A percentile compares a stretch with the other conserved stretches of the same genome.
phyloP scores from a whole-genome alignment of 2,113 vertebrate genomes.

The Alligator sinensis region DNA sequence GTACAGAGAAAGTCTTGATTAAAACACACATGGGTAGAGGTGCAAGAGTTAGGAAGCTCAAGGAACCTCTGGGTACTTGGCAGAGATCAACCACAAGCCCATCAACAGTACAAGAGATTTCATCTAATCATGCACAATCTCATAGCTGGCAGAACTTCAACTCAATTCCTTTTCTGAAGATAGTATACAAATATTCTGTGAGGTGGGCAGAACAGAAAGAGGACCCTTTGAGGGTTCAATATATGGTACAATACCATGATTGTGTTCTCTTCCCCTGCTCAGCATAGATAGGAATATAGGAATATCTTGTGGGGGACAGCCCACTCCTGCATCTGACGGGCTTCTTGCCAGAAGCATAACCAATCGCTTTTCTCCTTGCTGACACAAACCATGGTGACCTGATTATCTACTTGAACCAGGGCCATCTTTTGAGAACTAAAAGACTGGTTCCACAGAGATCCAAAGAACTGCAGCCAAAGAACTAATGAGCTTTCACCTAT shows the following conservation, averaged over 20 bases:
- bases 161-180: slow-evolving; percentile 60
- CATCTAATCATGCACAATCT: slow-evolving; percentile 53
- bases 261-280: slow-evolving; percentile 61
- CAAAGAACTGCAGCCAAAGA: no score
- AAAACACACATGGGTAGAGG: background rate
- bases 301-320: slow-evolving; percentile 59
- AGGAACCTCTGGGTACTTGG: slow-evolving; percentile 36
- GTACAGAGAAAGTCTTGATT: background rate
- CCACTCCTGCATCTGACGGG: slow-evolving; percentile 38
- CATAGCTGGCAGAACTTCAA: slow-evolving; percentile 60
- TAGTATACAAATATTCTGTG: slow-evolving; percentile 67
- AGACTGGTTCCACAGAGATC: background rate
- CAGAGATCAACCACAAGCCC: background rate
- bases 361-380: background rate
- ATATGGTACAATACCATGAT: slow-evolving; percentile 58
- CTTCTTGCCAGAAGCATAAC: slow-evolving; percentile 29
- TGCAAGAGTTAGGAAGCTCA: background rate
- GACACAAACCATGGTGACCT: background rate
- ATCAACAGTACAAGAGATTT: background rate
- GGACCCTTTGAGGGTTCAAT: slow-evolving; percentile 64
- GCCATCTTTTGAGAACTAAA: background rate
- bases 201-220: slow-evolving; percentile 60
- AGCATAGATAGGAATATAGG: slow-evolving; percentile 49
- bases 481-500: no score
- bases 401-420: background rate